Base-by-base conservation (phyloP, 2,888 invertebrate species). In the Aphidoletes aphidimyza region DNA sequence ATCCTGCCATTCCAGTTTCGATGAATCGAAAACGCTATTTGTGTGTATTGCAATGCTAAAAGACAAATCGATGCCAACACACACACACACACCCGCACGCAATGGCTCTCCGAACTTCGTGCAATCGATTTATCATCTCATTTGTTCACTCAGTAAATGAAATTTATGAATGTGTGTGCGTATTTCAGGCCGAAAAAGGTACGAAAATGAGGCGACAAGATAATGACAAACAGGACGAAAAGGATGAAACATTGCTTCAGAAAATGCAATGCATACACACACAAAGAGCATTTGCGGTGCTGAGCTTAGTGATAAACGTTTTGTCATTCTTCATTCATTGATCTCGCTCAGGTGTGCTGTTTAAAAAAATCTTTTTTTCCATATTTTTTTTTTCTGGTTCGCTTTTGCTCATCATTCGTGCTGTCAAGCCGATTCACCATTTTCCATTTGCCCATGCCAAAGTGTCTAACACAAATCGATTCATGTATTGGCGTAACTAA, bases 291-390 rank as follows among this genome's bases (percentile, higher is more conserved):
- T 36, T 69, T 69, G 69, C 30, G 69, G 69, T 69, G 81, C 37
- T 81, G 22, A 22, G 81, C 37, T 37, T 37, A 81, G 37, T 81
- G 81, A 81, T 81, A 81, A 81, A 81, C 36, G 81, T 81, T n/a
- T 81, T 81, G 81, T 81, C 81, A 81, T 81, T 37, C 81, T 81
- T 81, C 81, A 81, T 81, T 81, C 81, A 81, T 81, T 81, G 81
- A 81, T 81, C 81, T 81, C 81, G 37, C 22, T 81, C 81, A 81
- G 81, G 81, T 81, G 81, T 81, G 81, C 81, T 22, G 37, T 81
- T 81, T 81, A 37, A 37, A 81, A n/a, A n/a, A n/a, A n/a, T n/a
- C n/a, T n/a, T 81, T 37, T 37, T n/a, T 81, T n/a, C n/a, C n/a
- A 5, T 37, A 81, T 81, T 81, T 37, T 81, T 8, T n/a, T 81